Conservation (phyloP, 2,113 vertebrate species). For the Plotosus lineatus region DNA sequence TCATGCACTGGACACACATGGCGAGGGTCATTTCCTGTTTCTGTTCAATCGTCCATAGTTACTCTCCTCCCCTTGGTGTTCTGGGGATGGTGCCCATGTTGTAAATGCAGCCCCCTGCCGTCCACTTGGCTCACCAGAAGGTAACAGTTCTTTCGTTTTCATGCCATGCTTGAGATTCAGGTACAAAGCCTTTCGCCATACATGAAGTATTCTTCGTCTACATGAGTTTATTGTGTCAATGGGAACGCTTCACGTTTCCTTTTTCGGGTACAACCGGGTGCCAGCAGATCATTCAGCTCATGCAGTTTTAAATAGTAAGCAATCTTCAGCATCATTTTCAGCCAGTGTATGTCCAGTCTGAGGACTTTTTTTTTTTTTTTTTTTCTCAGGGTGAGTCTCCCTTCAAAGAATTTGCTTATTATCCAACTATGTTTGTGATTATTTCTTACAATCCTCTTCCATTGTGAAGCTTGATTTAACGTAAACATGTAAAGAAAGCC, state of each 20-base stretch:
- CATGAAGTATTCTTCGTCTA: not conserved
- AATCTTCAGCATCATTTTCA: constrained; percentile 20
- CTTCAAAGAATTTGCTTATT: constrained; percentile 3
- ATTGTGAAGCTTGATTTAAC: constrained; percentile 19
- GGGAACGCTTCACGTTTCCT: not conserved
- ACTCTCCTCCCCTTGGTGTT: not conserved
- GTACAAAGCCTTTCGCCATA: not conserved
- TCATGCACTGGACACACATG: constrained; percentile 28
- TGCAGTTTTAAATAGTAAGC: not conserved
- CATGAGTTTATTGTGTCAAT: constrained; percentile 5
- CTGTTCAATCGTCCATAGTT: constrained; percentile 25
- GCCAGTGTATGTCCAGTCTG: not conserved
- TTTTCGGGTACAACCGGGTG: not conserved
- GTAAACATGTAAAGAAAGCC: constrained; percentile 2
- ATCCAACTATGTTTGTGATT: not conserved
- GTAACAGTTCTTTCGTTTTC: not conserved
- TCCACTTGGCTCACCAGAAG: not conserved
- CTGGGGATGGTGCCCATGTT: not conserved
- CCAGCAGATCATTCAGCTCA: not conserved
- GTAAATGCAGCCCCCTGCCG: constrained; percentile 9
- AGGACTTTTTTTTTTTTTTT: too few relatives aligned
- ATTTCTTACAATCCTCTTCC: not conserved
- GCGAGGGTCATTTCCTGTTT: constrained; percentile 33
- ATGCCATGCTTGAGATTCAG: not conserved
- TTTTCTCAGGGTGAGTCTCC: not conserved